Percentiles rank a stretch among this genome's conserved stretches.
phyloP scores from a whole-genome alignment of 2,113 vertebrate genomes.

The Pleuronectes platessa region DNA sequence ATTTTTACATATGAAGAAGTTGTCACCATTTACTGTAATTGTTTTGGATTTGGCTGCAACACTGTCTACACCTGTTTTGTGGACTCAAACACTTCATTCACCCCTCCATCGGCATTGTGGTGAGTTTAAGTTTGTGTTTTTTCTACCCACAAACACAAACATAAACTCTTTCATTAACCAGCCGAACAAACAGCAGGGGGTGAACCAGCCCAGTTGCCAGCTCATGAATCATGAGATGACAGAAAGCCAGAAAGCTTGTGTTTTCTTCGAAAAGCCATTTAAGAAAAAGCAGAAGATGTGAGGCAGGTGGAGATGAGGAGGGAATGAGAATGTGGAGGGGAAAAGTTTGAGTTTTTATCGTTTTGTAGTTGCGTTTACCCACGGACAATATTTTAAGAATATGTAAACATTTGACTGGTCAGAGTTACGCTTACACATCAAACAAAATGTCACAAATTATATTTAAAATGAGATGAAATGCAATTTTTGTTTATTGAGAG shows the following conservation, averaged over 20 bases:
- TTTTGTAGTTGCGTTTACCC: not conserved
- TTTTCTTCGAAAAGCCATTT: constrained; percentile 2
- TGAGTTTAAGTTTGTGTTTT: not conserved
- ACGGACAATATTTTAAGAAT: not conserved
- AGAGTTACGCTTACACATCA: no score
- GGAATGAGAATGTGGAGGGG: not conserved
- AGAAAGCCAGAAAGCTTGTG: constrained; percentile 3
- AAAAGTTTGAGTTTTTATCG: not conserved
- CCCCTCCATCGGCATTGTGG: no score
- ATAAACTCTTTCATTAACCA: constrained; percentile 33
- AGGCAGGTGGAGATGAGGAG: not conserved
- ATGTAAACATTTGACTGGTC: not conserved
- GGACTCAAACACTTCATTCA: no score
- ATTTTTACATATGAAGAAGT: no score
- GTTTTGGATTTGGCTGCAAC: no score
- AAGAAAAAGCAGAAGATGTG: not conserved
- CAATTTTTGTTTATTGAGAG: not conserved
- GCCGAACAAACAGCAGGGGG: constrained; percentile 9
- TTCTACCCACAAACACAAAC: not conserved
- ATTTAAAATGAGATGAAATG: not conserved
- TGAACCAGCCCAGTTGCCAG: constrained; percentile 8
- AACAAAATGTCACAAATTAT: no score
- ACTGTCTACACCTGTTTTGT: no score
- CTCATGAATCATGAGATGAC: constrained; percentile 37
- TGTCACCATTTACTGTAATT: no score